A percentile compares a stretch with the other conserved stretches of the same genome.
Conservation (phyloP, 1,140 invertebrate species). For the Bombus turneri region DNA sequence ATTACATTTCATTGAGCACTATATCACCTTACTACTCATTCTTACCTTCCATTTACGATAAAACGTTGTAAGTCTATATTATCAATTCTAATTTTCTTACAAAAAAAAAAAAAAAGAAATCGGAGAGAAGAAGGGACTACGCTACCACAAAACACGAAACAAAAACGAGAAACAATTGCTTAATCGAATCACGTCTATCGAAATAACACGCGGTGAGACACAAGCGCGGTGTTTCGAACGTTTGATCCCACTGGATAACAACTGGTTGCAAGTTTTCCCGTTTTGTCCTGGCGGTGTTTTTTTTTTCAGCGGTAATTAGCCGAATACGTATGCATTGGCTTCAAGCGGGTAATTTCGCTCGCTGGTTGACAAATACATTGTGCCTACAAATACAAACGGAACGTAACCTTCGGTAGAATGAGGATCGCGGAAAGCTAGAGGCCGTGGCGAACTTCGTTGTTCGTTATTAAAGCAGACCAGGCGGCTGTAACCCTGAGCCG, state of each 20-base stretch:
- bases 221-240: neutral
- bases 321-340: neutral
- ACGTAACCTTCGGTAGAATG: neutral
- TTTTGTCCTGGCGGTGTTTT: neutral
- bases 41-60: neutral
- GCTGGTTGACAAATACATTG: neutral
- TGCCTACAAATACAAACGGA: slow-evolving; percentile 1
- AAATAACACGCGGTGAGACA: neutral
- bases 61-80: neutral
- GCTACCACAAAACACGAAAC: neutral
- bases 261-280: neutral
- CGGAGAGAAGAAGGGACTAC: no score
- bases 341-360: slow-evolving; percentile 6
- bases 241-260: neutral
- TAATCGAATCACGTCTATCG: neutral
- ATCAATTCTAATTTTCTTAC: no score
- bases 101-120: no score
- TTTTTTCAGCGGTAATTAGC: slow-evolving; percentile 4
- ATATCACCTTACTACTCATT: neutral
- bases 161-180: neutral
- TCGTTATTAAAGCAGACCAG: slow-evolving; percentile 20
- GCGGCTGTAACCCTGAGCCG: slow-evolving; percentile 1
- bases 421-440: neutral
- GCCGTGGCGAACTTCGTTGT: no score
- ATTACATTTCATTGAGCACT: no score